phyloP scores from a whole-genome alignment of 2,113 vertebrate species.

The Aspiorhynchus laticeps region DNA sequence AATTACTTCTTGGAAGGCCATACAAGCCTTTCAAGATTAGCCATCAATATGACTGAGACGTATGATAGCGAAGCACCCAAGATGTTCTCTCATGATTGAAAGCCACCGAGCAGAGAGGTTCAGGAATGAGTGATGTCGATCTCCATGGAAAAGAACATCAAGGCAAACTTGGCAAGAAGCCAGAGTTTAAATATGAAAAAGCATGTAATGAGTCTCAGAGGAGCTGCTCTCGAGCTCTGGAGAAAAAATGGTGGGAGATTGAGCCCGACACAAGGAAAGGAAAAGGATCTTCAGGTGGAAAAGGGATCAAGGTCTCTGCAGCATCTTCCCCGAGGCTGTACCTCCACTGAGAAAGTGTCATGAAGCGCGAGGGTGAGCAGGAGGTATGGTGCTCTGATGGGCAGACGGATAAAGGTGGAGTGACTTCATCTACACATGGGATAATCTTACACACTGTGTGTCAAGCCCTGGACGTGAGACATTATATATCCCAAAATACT shows the following conservation, averaged over 20 bases:
- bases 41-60: neutral
- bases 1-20: neutral
- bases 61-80: neutral
- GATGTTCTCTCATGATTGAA: constrained; percentile 15
- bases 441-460: neutral
- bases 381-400: neutral
- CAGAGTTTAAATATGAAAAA: neutral
- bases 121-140: constrained; percentile 24
- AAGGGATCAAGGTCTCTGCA: constrained; percentile 31
- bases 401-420: constrained; percentile 9
- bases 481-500: neutral
- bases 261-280: neutral
- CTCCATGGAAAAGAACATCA: constrained; percentile 32
- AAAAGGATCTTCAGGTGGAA: neutral
- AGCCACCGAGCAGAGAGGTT: neutral
- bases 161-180: constrained; percentile 12
- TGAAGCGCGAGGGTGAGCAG: neutral
- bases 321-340: constrained; percentile 24
- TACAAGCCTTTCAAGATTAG: neutral
- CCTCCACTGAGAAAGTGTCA: constrained; percentile 6
- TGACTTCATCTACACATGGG: constrained; percentile 3
- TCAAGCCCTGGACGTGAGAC: neutral
- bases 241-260: neutral
- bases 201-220: constrained; percentile 27
- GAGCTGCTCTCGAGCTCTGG: neutral